Percentiles rank a stretch among this genome's conserved stretches.
Conservation (phyloP, 2,113 vertebrate genomes). For the Indri indri region DNA sequence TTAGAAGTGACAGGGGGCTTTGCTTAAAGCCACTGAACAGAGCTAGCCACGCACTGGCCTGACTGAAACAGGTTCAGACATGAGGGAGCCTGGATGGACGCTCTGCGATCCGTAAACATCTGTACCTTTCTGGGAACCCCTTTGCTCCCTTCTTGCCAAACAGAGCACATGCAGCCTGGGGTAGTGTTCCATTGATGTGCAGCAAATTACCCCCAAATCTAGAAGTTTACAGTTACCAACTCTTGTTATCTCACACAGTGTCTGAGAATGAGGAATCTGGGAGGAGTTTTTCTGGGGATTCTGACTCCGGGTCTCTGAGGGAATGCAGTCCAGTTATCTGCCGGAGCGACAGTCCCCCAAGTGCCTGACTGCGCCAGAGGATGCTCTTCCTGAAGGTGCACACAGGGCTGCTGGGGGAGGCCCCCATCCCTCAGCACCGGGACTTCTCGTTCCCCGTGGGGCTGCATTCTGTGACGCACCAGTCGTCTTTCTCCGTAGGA, state of each 20-base stretch:
- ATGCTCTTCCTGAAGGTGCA: too few relatives aligned
- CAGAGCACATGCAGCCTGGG: not conserved
- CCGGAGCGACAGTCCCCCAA: too few relatives aligned
- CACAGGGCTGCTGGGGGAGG: not conserved
- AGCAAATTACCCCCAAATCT: not conserved
- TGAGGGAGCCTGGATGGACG: not conserved
- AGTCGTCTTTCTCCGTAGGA: too few relatives aligned
- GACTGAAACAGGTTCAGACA: not conserved
- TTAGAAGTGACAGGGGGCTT: not conserved
- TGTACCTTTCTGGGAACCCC: too few relatives aligned
- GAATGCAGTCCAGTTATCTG: not conserved
- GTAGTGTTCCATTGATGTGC: not conserved
- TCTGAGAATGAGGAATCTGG: too few relatives aligned
- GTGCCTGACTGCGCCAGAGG: not conserved
- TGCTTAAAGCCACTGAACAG: not conserved
- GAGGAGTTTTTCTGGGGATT: not conserved
- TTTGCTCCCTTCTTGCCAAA: not conserved
- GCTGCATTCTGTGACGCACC: not conserved
- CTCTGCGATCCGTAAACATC: too few relatives aligned
- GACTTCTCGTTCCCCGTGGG: too few relatives aligned
- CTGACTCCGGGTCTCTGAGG: not conserved
- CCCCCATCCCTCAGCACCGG: rapidly evolving
- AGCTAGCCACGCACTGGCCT: not conserved
- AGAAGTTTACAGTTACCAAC: not conserved
- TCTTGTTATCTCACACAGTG: not conserved